Conservation (phyloP, 2,797 vertebrate species). For the Clarias laeviceps region DNA sequence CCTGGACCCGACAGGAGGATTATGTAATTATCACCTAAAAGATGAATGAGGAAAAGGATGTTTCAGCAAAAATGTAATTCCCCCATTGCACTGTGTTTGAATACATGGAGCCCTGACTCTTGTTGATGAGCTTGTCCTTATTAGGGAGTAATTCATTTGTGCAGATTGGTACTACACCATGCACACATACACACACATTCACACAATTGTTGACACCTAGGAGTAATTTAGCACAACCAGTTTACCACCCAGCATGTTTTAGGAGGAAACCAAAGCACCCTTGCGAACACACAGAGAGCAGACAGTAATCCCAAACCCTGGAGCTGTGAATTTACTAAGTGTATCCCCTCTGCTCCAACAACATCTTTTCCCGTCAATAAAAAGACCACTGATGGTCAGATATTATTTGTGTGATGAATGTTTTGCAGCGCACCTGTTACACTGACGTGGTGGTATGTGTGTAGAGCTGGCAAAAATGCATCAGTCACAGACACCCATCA, state of each 20-base stretch:
- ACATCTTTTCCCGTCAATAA: not conserved
- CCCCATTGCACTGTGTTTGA: constrained; percentile 62
- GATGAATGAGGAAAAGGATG: constrained; percentile 52
- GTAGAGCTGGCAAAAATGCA: not conserved
- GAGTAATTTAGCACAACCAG: not conserved
- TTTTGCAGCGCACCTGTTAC: not conserved
- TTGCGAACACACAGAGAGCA: not conserved
- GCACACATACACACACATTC: not conserved
- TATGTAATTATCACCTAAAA: constrained; percentile 64
- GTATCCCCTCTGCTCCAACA: not conserved
- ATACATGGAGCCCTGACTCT: not conserved
- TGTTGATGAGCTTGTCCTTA: constrained; percentile 22
- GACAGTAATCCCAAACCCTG: not conserved
- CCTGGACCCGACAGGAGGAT: constrained; percentile 53
- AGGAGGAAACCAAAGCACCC: not conserved
- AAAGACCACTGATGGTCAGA: not conserved
- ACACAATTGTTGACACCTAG: constrained; percentile 12
- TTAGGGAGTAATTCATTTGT: constrained; percentile 32
- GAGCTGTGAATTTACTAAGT: not conserved
- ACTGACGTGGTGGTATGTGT: not conserved
- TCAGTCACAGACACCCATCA: not conserved
- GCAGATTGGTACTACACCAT: not conserved
- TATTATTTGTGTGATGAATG: not conserved
- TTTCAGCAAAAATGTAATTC: constrained; percentile 62
- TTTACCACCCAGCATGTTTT: not conserved